These are phyloP conservation scores for Pseudomyrmex sp. DNA, from an alignment of 1,140 invertebrate species.

Conservation along the genomic window DNA sequence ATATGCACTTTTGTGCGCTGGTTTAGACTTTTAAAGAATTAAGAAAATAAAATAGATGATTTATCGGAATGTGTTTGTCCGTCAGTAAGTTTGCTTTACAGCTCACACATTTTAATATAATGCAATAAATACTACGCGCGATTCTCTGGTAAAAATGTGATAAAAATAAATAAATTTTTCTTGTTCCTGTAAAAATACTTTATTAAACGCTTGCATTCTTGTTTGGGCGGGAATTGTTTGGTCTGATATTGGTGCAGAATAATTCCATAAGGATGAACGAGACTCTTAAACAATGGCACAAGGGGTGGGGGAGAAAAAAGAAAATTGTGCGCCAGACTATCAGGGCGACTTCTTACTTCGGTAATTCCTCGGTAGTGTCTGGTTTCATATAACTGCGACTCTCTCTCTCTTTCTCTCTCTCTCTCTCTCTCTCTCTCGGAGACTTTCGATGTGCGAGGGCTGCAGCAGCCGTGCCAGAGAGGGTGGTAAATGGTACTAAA, in stretches of 20 bases:
- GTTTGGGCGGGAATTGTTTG: constrained; percentile 14
- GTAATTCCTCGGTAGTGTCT: constrained; percentile 70
- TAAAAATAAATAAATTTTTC: not conserved
- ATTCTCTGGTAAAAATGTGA: constrained; percentile 1
- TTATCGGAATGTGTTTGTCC: not conserved
- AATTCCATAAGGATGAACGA: constrained; percentile 43
- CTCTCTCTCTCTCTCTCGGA: not conserved
- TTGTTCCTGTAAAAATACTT: constrained; percentile 24
- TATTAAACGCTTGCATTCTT: constrained; percentile 26
- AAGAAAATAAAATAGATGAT: not conserved
- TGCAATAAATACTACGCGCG: constrained; percentile 4
- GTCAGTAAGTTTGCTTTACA: constrained; percentile 16
- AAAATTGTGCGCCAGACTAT: constrained; percentile 64
- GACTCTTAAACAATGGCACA: constrained; percentile 38
- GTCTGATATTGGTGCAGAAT: constrained; percentile 1
- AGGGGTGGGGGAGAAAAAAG: constrained; percentile 56
- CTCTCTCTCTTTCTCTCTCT: not conserved
- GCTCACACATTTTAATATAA: constrained; percentile 2
- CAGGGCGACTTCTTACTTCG: constrained; percentile 71
- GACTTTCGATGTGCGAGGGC: constrained; percentile 42
- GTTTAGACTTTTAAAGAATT: not conserved
- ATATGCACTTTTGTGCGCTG: not conserved
- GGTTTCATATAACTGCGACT: constrained; percentile 66
- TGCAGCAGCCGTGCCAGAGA: constrained; percentile 19
- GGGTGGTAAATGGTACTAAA: constrained; percentile 66